phyloP scores from a whole-genome alignment of 1,140 invertebrate genomes.

The Drosophila tropicalis region DNA sequence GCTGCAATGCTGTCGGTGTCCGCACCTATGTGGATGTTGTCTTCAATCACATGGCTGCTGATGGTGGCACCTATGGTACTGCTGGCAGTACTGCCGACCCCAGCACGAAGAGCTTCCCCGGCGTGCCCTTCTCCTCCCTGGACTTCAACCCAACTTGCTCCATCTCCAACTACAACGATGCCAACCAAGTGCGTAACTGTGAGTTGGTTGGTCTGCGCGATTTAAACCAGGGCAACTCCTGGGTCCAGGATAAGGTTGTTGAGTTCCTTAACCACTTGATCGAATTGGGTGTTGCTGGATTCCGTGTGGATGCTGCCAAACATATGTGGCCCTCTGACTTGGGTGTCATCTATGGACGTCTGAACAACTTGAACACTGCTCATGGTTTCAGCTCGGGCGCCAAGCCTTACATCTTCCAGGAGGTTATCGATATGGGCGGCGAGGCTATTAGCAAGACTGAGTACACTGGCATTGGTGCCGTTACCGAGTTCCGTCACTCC shows the following conservation, averaged over 20 bases:
- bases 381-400: constrained; percentile 86
- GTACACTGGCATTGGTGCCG: constrained; percentile 87
- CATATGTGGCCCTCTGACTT: constrained; percentile 91
- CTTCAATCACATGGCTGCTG: constrained; percentile 90
- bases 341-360: constrained; percentile 57
- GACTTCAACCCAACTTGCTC: constrained; percentile 85
- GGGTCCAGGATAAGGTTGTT: constrained; percentile 87
- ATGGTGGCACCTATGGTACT: constrained; percentile 83
- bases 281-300: constrained; percentile 91
- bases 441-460: constrained; percentile 84
- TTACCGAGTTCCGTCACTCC: constrained; percentile 90
- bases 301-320: constrained; percentile 89
- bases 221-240: constrained; percentile 86
- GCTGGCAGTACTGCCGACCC: constrained; percentile 85
- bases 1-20: constrained; percentile 89
- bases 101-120: constrained; percentile 84
- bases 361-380: constrained; percentile 86
- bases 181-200: constrained; percentile 88
- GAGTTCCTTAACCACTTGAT: constrained; percentile 88
- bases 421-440: constrained; percentile 90
- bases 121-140: constrained; percentile 85
- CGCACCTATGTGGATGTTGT: constrained; percentile 93
- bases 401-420: constrained; percentile 90
- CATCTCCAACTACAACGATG: constrained; percentile 86
- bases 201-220: constrained; percentile 89